phyloP scores from a whole-genome alignment of 2,113 vertebrate species.

The Colaptes auratus region DNA sequence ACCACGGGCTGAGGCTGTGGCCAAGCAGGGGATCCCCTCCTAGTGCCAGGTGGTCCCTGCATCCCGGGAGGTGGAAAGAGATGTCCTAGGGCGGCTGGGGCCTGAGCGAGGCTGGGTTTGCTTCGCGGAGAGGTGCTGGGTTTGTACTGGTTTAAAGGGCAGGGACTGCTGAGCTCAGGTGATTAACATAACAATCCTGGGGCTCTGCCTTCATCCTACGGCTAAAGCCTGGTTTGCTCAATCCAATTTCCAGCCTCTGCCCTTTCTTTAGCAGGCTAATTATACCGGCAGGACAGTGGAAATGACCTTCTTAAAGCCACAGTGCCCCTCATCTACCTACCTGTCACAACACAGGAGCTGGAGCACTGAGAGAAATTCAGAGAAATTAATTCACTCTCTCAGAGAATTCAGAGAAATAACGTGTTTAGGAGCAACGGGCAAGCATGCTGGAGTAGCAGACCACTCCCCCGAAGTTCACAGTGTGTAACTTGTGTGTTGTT shows the following conservation, averaged over 20 bases:
- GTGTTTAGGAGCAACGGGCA: not conserved
- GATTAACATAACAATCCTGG: slow-evolving; percentile 83
- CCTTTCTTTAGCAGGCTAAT: slow-evolving; percentile 84
- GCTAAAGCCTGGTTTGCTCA: slow-evolving; percentile 81
- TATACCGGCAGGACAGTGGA: slow-evolving; percentile 68
- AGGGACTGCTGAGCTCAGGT: slow-evolving; percentile 78
- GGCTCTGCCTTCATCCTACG: slow-evolving; percentile 74
- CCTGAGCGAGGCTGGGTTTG: not conserved
- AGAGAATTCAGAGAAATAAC: not conserved
- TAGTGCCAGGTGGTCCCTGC: not conserved
- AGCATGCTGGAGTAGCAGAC: not conserved
- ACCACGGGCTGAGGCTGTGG: not conserved
- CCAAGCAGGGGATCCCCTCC: not conserved
- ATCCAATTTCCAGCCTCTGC: slow-evolving; percentile 80
- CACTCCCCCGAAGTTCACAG: not conserved
- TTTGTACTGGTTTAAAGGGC: slow-evolving; percentile 74
- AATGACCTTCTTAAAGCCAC: slow-evolving; percentile 76
- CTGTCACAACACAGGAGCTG: slow-evolving; percentile 35
- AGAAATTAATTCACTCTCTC: no score
- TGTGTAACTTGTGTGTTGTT: not conserved
- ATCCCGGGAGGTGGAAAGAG: not conserved
- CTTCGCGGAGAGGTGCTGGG: not conserved
- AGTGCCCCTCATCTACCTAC: slow-evolving; percentile 44
- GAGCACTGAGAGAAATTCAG: not conserved
- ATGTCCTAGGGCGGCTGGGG: not conserved